Evolutionary conservation across 92 coral and sea anemone genomes (phyloP).

Genomic region (Parazoanthus darwini): DNA sequence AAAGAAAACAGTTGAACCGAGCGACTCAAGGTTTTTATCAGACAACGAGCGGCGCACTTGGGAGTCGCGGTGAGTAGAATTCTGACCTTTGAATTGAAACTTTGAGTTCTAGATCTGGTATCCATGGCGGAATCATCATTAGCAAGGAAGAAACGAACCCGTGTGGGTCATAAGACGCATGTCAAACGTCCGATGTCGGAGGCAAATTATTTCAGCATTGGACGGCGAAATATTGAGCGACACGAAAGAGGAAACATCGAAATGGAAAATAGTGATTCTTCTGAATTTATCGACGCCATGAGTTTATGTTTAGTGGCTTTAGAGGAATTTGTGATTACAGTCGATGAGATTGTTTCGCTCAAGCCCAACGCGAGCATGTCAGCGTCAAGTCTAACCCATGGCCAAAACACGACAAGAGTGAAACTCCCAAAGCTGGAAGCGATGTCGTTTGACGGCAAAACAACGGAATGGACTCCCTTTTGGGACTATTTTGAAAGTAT

Average conservation of each 20-base stretch:
- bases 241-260: conserved; percentile 20
- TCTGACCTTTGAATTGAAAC: too few relatives aligned
- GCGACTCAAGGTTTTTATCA: too few relatives aligned
- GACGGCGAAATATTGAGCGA: conserved; percentile 15
- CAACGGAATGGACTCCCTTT: background rate
- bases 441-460: background rate
- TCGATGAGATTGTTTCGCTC: background rate
- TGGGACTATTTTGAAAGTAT: background rate
- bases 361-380: background rate
- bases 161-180: conserved; percentile 40
- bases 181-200: conserved; percentile 30
- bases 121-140: background rate
- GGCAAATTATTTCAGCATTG: conserved; percentile 12
- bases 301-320: conserved; percentile 29
- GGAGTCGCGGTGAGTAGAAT: too few relatives aligned
- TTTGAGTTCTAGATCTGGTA: too few relatives aligned
- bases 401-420: background rate
- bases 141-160: conserved; percentile 39
- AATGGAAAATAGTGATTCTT: conserved; percentile 7
- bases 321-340: conserved; percentile 20
- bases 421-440: conserved; percentile 27
- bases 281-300: conserved; percentile 40
- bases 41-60: too few relatives aligned
- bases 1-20: too few relatives aligned
- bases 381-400: background rate